phyloP scores from a whole-genome alignment of 2,888 invertebrate species.

The Lottia gigantea region DNA sequence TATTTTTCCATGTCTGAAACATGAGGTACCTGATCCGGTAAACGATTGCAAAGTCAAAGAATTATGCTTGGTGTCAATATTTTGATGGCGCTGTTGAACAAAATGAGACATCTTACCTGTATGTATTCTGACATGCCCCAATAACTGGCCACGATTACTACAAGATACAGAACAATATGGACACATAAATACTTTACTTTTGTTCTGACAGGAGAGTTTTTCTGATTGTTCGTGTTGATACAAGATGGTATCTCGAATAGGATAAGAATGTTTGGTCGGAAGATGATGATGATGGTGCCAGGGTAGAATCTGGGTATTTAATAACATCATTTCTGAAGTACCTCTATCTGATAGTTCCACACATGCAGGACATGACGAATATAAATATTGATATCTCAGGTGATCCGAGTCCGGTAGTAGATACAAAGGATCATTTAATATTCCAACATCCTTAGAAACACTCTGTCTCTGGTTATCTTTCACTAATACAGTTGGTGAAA shows the following conservation, averaged over 20 bases:
- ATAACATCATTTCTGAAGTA: background rate
- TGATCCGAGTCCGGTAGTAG: background rate
- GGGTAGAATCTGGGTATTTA: background rate
- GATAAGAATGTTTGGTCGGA: background rate
- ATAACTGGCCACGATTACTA: conserved; percentile 29
- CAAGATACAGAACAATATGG: conserved; percentile 26
- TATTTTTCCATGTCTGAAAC: too few species aligned
- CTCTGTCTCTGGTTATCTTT: conserved; percentile 6
- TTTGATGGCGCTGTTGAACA: background rate
- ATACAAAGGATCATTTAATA: background rate
- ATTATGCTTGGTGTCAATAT: background rate
- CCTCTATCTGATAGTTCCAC: background rate
- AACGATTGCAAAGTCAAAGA: too few species aligned
- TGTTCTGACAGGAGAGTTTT: background rate
- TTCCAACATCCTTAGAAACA: background rate
- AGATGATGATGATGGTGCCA: background rate
- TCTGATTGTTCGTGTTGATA: background rate
- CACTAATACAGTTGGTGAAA: conserved; percentile 17
- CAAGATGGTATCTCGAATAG: background rate
- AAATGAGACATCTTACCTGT: conserved; percentile 22
- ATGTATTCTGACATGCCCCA: conserved; percentile 29
- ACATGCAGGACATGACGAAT: conserved; percentile 3
- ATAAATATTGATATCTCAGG: background rate
- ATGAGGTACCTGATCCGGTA: too few species aligned
- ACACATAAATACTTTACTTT: conserved; percentile 20